These are phyloP conservation scores for Halcyon smyrnensis DNA, from an alignment of 2,797 vertebrate genomes.

Conservation along the genomic window DNA sequence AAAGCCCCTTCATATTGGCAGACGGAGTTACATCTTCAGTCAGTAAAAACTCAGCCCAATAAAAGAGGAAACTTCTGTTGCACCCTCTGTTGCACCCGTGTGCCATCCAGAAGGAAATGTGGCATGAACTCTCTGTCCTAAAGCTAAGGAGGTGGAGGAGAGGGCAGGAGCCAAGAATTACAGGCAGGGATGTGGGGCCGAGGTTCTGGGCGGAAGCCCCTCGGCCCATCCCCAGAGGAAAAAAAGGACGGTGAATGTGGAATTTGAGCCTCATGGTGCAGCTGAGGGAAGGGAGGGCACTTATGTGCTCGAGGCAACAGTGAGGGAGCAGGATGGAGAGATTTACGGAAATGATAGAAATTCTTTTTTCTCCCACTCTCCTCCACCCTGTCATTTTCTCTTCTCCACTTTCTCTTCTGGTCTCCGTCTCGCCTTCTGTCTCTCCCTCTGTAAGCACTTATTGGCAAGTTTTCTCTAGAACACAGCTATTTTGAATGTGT, in stretches of 20 bases:
- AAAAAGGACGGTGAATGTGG: neutral
- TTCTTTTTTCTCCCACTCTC: conserved; percentile 7
- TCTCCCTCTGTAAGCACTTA: conserved; percentile 47
- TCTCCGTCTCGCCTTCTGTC: conserved; percentile 8
- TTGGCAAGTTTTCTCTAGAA: conserved; percentile 26
- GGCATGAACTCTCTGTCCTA: neutral
- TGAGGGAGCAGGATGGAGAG: neutral
- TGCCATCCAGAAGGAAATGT: neutral
- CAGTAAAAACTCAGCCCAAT: neutral
- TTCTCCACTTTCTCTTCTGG: neutral
- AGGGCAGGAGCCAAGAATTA: neutral
- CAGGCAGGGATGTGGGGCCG: neutral
- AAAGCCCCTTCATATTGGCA: neutral
- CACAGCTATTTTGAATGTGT: conserved; percentile 11
- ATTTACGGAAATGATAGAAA: neutral
- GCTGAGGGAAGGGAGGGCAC: neutral
- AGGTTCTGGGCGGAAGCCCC: neutral
- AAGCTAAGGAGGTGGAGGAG: neutral
- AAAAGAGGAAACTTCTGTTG: neutral
- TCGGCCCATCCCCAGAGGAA: neutral
- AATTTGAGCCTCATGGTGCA: rapidly evolving
- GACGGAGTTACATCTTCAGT: neutral
- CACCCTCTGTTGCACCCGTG: neutral
- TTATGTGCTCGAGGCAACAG: neutral
- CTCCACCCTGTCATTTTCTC: neutral